These are phyloP conservation scores for Edolisoma coerulescens DNA, from an alignment of 2,113 vertebrate genomes.

Conservation along the genomic window DNA sequence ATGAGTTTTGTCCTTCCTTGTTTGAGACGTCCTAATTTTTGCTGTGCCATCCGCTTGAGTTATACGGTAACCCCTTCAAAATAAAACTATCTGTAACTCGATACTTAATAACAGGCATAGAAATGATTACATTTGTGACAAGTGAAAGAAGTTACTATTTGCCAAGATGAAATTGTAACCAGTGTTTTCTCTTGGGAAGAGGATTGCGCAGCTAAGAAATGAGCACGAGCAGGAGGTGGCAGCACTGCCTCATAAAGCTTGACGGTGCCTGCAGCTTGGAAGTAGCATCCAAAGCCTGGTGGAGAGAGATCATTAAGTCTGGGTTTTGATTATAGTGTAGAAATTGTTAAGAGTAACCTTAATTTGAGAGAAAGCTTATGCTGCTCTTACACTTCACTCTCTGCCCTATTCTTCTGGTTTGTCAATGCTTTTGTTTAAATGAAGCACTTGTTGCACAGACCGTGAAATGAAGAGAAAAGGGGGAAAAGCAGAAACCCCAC, in stretches of 20 bases:
- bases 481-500: neutral
- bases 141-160: neutral
- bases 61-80: neutral
- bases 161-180: neutral
- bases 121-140: accelerated
- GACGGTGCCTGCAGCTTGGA: slow-evolving; percentile 39
- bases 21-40: neutral
- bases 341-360: neutral
- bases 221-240: slow-evolving; percentile 76
- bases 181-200: neutral
- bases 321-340: neutral
- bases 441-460: neutral
- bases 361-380: neutral
- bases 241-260: slow-evolving; percentile 65
- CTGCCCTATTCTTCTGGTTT: neutral
- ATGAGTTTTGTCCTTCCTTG: neutral
- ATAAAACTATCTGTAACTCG: accelerated
- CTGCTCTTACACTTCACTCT: neutral
- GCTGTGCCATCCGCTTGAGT: neutral
- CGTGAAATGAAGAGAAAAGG: neutral
- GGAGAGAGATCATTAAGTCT: slow-evolving; percentile 67
- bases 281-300: slow-evolving; percentile 56
- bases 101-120: neutral
- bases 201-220: slow-evolving; percentile 66
- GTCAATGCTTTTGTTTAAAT: neutral